Conservation (phyloP, 2,888 invertebrate species). For the Gandaritis pyraliata region DNA sequence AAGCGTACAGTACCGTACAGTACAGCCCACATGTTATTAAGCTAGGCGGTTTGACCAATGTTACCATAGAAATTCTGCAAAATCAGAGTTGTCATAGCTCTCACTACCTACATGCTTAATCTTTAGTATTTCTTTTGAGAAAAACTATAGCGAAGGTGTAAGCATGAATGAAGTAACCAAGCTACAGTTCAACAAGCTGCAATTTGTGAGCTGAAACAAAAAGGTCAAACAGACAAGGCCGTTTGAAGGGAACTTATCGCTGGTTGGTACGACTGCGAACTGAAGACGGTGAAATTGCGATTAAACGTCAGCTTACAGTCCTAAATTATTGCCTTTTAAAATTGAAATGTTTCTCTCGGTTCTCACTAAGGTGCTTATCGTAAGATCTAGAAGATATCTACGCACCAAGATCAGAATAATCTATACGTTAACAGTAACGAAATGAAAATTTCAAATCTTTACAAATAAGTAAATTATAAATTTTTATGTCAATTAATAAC, state of each 20-base stretch:
- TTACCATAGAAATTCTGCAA: too few relatives aligned
- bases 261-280: constrained; percentile 65
- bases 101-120: too few relatives aligned
- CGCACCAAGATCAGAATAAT: background rate
- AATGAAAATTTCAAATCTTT: too few relatives aligned
- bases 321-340: constrained; percentile 63
- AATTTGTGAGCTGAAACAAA: constrained; percentile 59
- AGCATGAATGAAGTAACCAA: background rate
- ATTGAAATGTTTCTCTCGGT: constrained; percentile 37
- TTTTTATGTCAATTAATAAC: too few relatives aligned
- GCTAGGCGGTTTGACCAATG: too few relatives aligned
- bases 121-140: too few relatives aligned
- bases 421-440: too few relatives aligned
- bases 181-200: constrained; percentile 10
- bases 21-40: too few relatives aligned
- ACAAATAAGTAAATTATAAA: too few relatives aligned
- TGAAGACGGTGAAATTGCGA: constrained; percentile 68
- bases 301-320: constrained; percentile 65
- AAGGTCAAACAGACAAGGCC: constrained; percentile 79
- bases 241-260: constrained; percentile 71
- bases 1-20: too few relatives aligned
- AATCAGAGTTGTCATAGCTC: too few relatives aligned
- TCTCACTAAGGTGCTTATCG: constrained; percentile 4
- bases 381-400: background rate
- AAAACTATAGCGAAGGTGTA: too few relatives aligned